phyloP scores from a whole-genome alignment of 2,888 invertebrate species.

The Drosophila dives region DNA sequence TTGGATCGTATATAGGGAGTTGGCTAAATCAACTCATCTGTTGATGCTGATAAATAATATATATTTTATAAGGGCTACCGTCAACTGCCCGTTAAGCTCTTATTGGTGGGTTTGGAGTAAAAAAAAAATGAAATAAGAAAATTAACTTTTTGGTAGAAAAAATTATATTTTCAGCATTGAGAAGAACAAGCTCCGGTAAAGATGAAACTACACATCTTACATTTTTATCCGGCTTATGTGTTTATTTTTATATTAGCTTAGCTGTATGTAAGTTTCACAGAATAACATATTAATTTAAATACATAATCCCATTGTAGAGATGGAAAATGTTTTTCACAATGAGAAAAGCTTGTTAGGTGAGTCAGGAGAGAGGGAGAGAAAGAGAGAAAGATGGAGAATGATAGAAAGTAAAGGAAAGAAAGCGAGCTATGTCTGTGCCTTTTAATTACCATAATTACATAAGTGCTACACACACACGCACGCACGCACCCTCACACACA shows the following conservation, averaged over 20 bases:
- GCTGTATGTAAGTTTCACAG: background rate
- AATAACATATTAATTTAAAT: slow-evolving; percentile 5
- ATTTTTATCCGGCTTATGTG: background rate
- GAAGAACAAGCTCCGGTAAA: background rate
- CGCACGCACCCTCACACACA: slow-evolving; percentile 13
- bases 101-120: background rate
- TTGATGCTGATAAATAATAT: background rate
- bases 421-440: slow-evolving; percentile 57
- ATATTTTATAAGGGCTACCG: background rate
- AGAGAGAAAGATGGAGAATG: slow-evolving; percentile 16
- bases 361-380: slow-evolving; percentile 10
- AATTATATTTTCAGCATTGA: background rate
- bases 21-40: background rate
- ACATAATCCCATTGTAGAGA: background rate
- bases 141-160: accelerated
- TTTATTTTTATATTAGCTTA: background rate
- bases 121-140: background rate
- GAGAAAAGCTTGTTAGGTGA: slow-evolving; percentile 49
- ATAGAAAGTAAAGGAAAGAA: background rate
- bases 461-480: slow-evolving; percentile 62
- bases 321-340: background rate
- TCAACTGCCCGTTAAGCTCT: background rate
- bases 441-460: slow-evolving; percentile 81
- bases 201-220: background rate
- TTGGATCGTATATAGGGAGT: background rate